Evolutionary conservation across 2,888 invertebrate species (phyloP), one percentile per base, ranked within the genome.

Genomic region (Drosophila paranaensis): DNA sequence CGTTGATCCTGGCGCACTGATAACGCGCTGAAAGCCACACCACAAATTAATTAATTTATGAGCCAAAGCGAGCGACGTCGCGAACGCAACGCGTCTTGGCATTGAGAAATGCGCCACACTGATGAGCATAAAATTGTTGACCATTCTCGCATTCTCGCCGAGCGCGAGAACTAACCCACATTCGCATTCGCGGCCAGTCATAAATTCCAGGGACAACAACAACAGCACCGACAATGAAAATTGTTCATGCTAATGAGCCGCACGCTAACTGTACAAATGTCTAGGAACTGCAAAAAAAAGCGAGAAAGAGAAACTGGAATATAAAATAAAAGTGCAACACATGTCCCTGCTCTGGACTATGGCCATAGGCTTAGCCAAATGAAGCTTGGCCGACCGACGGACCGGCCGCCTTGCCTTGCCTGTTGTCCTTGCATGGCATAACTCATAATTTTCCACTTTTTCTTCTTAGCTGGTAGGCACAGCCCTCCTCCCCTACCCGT

Each of bases 1-100:
- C 33, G 35, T 27, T 64, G 88, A 90, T 86, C 82, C 74, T 80
- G 74, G 66, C 77, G 66, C 74, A 72, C 64, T 77, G 84, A 79
- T 90, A 82, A 76, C 80, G 79, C 85, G 79, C 80, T 81, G 90
- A 86, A 86, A 86, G 89, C 86, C 86, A 86, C 90, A 91, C 88
- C 88, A 80, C 84, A 91, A 91, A 92, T 92, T 91, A 91, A 91
- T 91, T 91, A 91, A 91, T 91, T 91, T 91, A 91, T 90, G 89
- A 86, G 83, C 72, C 56, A 60, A 39, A 40, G 46, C 56, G 30
- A 60, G 61, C 25, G 48, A 50, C 65, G 35, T 25, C 60, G 60
- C 60, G 60, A 35, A 37, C 45, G 53, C 82, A 37, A 67, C 86
- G 76, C 69, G 60, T 73, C 60, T 74, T 80, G 68, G 81, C 72